Percentiles rank a stretch among this genome's conserved stretches.
Evolutionary conservation across 2,888 invertebrate genomes (phyloP).

Genomic region (Cephus rjabovi): DNA sequence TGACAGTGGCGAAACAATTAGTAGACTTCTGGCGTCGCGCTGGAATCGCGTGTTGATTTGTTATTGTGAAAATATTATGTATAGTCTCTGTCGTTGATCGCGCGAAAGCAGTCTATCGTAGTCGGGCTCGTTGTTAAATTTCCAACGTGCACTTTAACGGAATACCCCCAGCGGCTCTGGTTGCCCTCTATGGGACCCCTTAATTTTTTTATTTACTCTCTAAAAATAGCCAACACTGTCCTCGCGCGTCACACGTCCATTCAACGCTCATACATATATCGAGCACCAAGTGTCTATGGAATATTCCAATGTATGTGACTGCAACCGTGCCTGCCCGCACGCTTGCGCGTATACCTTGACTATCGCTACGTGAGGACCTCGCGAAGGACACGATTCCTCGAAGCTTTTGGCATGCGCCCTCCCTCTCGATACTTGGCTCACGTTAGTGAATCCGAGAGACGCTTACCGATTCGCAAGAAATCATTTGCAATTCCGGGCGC

Average conservation of each 20-base stretch:
- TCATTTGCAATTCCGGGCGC: background rate
- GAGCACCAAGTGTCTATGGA: background rate
- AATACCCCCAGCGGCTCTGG: background rate
- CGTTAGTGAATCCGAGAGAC: background rate
- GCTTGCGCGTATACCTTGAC: background rate
- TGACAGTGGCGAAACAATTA: background rate
- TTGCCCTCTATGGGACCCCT: conserved; percentile 26
- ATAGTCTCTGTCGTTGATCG: background rate
- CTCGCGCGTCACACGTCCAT: background rate
- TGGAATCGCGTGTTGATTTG: background rate
- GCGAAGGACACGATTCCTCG: background rate
- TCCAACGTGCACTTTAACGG: background rate
- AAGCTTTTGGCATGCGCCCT: background rate
- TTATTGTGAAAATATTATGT: background rate
- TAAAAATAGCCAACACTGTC: background rate
- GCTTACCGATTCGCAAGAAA: background rate
- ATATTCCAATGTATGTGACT: background rate
- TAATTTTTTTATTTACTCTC: conserved; percentile 47
- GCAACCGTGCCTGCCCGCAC: background rate
- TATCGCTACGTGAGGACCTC: background rate
- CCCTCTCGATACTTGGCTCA: background rate
- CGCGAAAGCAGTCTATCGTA: background rate
- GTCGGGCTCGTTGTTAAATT: background rate
- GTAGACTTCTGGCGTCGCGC: background rate
- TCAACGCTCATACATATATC: background rate